Evolutionary conservation across 2,113 vertebrate species (phyloP), one percentile per base, ranked within the genome.

Genomic region (Lota lota): DNA sequence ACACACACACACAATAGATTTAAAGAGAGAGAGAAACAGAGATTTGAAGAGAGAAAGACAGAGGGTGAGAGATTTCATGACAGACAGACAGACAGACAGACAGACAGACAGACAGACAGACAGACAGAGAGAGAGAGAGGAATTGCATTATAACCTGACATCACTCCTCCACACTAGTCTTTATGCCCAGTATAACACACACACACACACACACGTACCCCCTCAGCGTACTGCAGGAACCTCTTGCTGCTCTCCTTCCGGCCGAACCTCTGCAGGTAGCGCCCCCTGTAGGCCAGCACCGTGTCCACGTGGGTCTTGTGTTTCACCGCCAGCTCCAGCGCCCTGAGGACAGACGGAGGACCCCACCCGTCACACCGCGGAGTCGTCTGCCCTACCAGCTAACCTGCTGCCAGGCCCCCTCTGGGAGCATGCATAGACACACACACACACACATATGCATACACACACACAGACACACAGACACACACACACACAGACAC

Each of bases 301-400:
- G 97, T 99, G 90, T 99, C 97, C 74, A 99, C 95, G 22, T 99
- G 97, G 24, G 96, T 99, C 90, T 95, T 99, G 83, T 99, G 93
- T 89, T 98, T 99, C 76, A 99, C 94, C 63, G 97, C 97, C 78
- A 99, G 90, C n/a, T 98, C 97, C 76, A 99, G 88, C 20, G 97
- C 97, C 82, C 97, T 99, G 82, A 92, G 62, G 28, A 28, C 28
- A 28, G 4, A 28, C 28, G 6, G 4, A 2, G 6, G 28, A 0
- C 28, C 2, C 28, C 28, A 2, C 24, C 24, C 24, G 24, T 24
- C 24, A 24, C 24, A 50, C 5, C 5, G 40, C 5, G 40, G 40
- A 61, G 60, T 2, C 18, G 19, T 6, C n/a, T n/a, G n/a, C n/a
- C n/a, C n/a, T n/a, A n/a, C n/a, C n/a, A n/a, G n/a, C n/a, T n/a